Evolutionary conservation across 2,888 invertebrate genomes (phyloP).

Genomic region (Lysandra coridon): DNA sequence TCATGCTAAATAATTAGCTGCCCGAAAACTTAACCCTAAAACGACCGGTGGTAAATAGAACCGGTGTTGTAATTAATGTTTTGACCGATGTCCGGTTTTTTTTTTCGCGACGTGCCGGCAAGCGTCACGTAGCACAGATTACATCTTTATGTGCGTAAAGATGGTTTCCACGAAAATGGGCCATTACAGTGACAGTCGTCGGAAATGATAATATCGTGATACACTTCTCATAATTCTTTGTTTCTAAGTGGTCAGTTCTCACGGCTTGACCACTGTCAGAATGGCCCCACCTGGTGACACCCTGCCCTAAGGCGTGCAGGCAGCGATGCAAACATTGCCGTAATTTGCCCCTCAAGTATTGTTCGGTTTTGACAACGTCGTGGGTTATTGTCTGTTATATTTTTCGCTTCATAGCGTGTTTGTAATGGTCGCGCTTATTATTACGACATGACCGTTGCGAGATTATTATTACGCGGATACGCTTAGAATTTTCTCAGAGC

Average conservation of each 20-base stretch:
- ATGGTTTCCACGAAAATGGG: constrained; percentile 73
- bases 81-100: constrained; percentile 69
- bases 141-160: constrained; percentile 68
- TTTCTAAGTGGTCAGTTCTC: constrained; percentile 68
- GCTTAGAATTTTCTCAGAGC: background rate
- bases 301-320: constrained; percentile 64
- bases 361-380: constrained; percentile 73
- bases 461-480: constrained; percentile 5
- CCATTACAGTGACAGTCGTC: constrained; percentile 74
- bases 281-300: constrained; percentile 74
- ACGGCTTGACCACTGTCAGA: constrained; percentile 54
- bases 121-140: constrained; percentile 58
- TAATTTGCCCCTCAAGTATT: constrained; percentile 72
- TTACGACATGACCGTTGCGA: constrained; percentile 13
- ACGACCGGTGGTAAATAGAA: constrained; percentile 41
- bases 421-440: constrained; percentile 36
- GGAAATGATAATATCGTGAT: constrained; percentile 73
- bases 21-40: constrained; percentile 8
- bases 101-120: constrained; percentile 70
- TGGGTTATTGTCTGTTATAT: constrained; percentile 61
- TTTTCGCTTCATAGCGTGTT: constrained; percentile 48
- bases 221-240: constrained; percentile 55
- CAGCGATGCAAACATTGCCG: constrained; percentile 69
- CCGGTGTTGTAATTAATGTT: constrained; percentile 52
- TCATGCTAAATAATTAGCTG: constrained; percentile 23